Conservation (phyloP, 2,113 vertebrate species). For the Oenanthe oenanthe region DNA sequence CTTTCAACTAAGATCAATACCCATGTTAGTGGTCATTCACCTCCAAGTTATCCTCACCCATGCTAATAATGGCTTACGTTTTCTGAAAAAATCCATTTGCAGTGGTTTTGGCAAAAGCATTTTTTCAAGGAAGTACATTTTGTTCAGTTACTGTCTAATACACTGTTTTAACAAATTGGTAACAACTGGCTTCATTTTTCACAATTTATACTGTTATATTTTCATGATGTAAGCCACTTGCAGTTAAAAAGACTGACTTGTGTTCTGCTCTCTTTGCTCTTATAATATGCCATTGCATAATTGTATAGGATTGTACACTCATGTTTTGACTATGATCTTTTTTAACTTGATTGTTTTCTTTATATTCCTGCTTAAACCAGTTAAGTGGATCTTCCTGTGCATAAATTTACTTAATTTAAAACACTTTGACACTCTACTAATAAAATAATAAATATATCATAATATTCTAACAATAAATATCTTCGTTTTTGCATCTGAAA, state of each 20-base stretch:
- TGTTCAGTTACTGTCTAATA: neutral
- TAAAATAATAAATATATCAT: neutral
- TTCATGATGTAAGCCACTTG: neutral
- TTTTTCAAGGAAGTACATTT: neutral
- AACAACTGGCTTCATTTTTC: neutral
- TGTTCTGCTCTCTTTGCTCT: neutral
- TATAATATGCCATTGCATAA: neutral
- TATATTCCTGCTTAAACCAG: neutral
- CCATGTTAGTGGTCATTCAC: neutral
- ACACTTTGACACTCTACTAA: neutral
- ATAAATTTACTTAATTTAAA: neutral
- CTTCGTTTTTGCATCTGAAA: neutral
- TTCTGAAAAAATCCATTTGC: neutral
- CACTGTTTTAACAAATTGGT: neutral
- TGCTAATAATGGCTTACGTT: neutral
- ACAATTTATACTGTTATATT: neutral
- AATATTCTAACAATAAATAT: neutral
- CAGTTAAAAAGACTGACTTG: neutral
- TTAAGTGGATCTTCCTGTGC: neutral
- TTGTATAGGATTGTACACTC: neutral
- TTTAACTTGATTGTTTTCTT: neutral
- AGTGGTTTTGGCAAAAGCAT: neutral
- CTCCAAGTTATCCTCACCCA: neutral
- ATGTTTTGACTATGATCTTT: neutral
- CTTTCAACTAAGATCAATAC: neutral